phyloP scores from a whole-genome alignment of 2,797 vertebrate species.

The Lagodon rhomboides region DNA sequence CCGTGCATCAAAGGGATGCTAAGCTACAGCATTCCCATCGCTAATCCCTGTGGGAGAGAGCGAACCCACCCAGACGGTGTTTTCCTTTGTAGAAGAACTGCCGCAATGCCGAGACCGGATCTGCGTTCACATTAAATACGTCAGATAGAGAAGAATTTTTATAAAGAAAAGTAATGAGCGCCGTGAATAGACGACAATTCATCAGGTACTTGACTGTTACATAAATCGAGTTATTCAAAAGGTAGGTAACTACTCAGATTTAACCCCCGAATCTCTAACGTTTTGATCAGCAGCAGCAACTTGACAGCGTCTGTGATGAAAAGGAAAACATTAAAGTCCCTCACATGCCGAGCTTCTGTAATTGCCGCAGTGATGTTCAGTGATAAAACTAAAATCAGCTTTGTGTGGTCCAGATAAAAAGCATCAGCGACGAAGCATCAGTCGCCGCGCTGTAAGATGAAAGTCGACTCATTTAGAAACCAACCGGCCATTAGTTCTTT shows the following conservation, averaged over 20 bases:
- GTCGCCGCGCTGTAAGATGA: constrained; percentile 49
- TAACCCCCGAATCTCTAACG: constrained; percentile 49
- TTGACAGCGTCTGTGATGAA: constrained; percentile 44
- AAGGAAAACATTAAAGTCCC: constrained; percentile 57
- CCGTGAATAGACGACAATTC: constrained; percentile 1
- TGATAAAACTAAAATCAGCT: constrained; percentile 52
- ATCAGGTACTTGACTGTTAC: constrained; percentile 11
- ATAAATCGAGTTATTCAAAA: constrained; percentile 21
- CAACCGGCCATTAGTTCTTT: constrained; percentile 16
- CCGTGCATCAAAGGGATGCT: neutral
- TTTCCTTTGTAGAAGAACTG: constrained; percentile 5
- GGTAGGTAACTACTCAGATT: constrained; percentile 36
- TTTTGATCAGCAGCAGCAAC: constrained; percentile 36
- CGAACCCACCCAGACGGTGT: constrained; percentile 1
- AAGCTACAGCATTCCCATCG: constrained; percentile 7
- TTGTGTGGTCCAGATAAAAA: constrained; percentile 61
- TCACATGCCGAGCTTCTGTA: constrained; percentile 31
- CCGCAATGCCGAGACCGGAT: neutral
- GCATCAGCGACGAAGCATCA: constrained; percentile 54
- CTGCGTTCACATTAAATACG: constrained; percentile 9
- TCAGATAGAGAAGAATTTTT: neutral
- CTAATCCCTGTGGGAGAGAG: constrained; percentile 10
- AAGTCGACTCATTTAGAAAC: constrained; percentile 60
- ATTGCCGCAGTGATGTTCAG: constrained; percentile 58
- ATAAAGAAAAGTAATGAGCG: neutral